A percentile compares a stretch with the other conserved stretches of the same genome.
Conservation (phyloP, 2,888 invertebrate genomes). For the Gasteruption jaculator region DNA sequence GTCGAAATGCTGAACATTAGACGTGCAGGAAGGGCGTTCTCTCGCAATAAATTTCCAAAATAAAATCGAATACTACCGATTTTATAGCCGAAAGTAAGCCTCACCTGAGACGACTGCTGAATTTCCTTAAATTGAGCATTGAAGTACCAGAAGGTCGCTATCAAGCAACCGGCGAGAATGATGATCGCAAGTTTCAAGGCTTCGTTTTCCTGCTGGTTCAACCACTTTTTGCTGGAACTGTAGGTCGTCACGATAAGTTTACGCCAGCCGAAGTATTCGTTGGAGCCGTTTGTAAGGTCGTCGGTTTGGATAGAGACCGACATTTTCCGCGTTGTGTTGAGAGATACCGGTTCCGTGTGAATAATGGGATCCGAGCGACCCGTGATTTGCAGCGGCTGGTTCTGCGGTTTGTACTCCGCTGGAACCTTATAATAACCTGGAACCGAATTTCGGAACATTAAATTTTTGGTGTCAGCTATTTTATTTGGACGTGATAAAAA, state of each 20-base stretch:
- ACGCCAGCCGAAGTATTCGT: slow-evolving; percentile 29
- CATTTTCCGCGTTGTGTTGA: slow-evolving; percentile 28
- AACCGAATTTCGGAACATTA: slow-evolving; percentile 4
- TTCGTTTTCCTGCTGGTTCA: slow-evolving; percentile 74
- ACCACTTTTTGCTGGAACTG: slow-evolving; percentile 56
- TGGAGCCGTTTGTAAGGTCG: slow-evolving; percentile 8
- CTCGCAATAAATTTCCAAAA: slow-evolving; percentile 2
- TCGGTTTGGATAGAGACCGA: slow-evolving; percentile 20
- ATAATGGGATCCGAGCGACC: slow-evolving; percentile 47
- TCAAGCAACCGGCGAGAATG: slow-evolving; percentile 64
- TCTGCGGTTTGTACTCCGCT: slow-evolving; percentile 41
- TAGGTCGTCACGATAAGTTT: slow-evolving; percentile 28
- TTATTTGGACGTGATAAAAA: background rate
- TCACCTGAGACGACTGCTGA: slow-evolving; percentile 47
- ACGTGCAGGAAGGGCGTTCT: too few relatives aligned
- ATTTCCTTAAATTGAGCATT: slow-evolving; percentile 62
- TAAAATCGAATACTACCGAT: background rate
- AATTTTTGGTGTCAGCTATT: background rate
- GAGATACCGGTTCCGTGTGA: slow-evolving; percentile 21
- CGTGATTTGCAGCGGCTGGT: slow-evolving; percentile 44
- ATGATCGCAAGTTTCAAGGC: slow-evolving; percentile 67
- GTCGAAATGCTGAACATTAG: slow-evolving; percentile 32
- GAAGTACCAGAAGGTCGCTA: slow-evolving; percentile 73
- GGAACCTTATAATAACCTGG: slow-evolving; percentile 44
- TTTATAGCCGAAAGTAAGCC: background rate